Percentiles rank a stretch among this genome's conserved stretches.
Evolutionary conservation across 2,113 vertebrate species (phyloP).

Genomic region (Ameiurus melas): DNA sequence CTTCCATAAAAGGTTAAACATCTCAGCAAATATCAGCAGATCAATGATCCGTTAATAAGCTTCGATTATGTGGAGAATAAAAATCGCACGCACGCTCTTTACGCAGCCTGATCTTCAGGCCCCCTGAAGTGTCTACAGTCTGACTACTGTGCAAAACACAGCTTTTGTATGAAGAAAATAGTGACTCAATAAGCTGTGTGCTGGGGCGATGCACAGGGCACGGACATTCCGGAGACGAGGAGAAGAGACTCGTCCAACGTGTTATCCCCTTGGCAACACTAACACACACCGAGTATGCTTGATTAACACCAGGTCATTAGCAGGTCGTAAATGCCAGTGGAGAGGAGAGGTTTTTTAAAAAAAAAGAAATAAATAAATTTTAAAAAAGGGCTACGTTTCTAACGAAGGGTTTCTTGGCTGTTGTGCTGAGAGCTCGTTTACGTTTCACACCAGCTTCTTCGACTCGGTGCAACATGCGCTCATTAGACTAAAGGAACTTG

Average conservation of each 20-base stretch:
- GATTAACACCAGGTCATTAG: conserved; percentile 44
- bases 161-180: too few species aligned
- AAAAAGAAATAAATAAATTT: not conserved
- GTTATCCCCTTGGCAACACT: conserved; percentile 23
- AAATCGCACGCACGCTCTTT: too few species aligned
- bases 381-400: not conserved
- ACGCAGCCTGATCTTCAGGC: too few species aligned
- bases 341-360: too few species aligned
- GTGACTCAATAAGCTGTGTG: not conserved
- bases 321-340: conserved; percentile 1
- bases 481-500: not conserved
- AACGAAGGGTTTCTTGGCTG: not conserved
- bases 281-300: conserved; percentile 20
- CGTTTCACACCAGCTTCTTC: not conserved
- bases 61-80: too few species aligned
- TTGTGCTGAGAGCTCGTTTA: not conserved
- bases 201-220: not conserved
- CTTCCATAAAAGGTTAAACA: too few species aligned
- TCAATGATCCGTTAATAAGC: too few species aligned
- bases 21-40: too few species aligned
- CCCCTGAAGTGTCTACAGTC: too few species aligned
- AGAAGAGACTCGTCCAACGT: conserved; percentile 8
- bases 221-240: not conserved
- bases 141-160: too few species aligned
- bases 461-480: not conserved